Evolutionary conservation across 2,888 invertebrate genomes (phyloP), one percentile per base, ranked within the genome.

Genomic region (Prosopocoilus inquinatus): DNA sequence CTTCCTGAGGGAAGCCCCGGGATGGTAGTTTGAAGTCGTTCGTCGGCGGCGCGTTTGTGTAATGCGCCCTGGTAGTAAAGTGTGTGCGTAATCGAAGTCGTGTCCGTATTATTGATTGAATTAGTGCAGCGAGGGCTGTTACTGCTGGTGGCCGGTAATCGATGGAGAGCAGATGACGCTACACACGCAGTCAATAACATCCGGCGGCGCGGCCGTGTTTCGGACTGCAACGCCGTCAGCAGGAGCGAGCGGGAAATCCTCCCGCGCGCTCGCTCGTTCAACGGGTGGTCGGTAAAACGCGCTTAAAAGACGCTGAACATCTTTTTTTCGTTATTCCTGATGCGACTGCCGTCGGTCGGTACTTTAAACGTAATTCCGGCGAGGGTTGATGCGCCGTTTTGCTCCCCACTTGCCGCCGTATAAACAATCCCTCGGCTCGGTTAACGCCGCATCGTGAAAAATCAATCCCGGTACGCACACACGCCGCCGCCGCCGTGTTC

Each of bases 141-240:
- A 43, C 64, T 62, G 64, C 59, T 71, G 70, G 70, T 70, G 73
- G 72, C 70, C 71, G 73, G 71, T 71, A 76, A 77, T 77, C 76
- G 75, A 77, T 77, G 75, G 71, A 68, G 72, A 73, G 72, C 76
- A 77, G 76, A 77, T 75, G 75, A 75, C 75, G 74, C 69, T 53
- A 35, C 35, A 28, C 20, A 28, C 20, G 20, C 20, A 53, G 53
- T 53, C 53, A 53, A 53, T 53, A 53, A 48, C 48, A 53, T 53
- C 47, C 48, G 34, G 47, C 12, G 36, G 13, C 41, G 41, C 15
- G 20, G 20, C 20, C 20, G 20, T 28, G 20, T 28, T 28, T 28
- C 20, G 20, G 20, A 28, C 20, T 4, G 20, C 20, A 28, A 28
- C 20, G 20, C 20, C 20, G 20, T 28, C 20, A 28, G 20, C 20